phyloP scores from a whole-genome alignment of 2,113 vertebrate genomes.

The Baryphthengus martii region DNA sequence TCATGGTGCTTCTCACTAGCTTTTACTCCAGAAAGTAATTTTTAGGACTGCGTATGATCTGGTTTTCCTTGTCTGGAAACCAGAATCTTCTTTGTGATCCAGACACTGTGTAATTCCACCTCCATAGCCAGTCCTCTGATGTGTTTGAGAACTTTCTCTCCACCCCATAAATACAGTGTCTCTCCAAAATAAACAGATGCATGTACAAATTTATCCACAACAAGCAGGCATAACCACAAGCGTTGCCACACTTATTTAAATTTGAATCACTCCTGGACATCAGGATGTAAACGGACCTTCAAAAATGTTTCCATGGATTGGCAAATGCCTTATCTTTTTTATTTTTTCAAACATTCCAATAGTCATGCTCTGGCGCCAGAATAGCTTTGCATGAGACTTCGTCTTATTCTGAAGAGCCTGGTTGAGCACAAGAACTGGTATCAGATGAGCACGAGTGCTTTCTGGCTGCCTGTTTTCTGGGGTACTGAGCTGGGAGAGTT shows the following conservation, averaged over 20 bases:
- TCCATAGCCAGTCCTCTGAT: not conserved
- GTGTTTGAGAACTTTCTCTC: constrained; percentile 1
- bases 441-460: not conserved
- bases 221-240: not conserved
- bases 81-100: not conserved
- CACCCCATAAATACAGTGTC: not conserved
- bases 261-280: not conserved
- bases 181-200: constrained; percentile 11
- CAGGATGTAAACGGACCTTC: not conserved
- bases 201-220: not conserved
- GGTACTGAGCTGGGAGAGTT: not conserved
- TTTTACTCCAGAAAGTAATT: not conserved
- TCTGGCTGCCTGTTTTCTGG: not conserved
- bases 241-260: not conserved
- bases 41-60: not conserved
- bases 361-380: not conserved
- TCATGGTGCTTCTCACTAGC: not conserved
- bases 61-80: not conserved
- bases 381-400: not conserved
- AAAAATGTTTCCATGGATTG: not conserved
- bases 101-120: constrained; percentile 3
- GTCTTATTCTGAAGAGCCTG: not conserved
- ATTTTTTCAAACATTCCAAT: not conserved
- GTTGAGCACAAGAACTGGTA: not conserved
- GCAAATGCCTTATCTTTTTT: not conserved